These are phyloP conservation scores for Condylostylus longicornis DNA, from an alignment of 1,140 invertebrate species.

Conservation along the genomic window DNA sequence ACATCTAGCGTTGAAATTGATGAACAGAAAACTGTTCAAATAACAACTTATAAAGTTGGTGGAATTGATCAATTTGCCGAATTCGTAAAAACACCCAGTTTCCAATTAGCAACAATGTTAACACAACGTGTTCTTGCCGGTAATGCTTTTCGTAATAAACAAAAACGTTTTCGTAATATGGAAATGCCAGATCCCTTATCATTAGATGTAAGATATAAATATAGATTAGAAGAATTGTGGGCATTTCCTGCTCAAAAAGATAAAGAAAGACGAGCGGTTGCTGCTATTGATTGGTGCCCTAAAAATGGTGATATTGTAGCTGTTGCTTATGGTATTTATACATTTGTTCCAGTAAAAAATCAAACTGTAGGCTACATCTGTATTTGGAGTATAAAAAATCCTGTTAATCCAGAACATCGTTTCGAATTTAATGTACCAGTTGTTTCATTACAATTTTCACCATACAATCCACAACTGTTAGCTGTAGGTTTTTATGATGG, in stretches of 20 bases:
- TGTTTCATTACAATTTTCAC: constrained; percentile 58
- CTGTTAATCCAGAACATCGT: constrained; percentile 57
- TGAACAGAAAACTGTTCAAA: constrained; percentile 28
- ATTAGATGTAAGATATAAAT: constrained; percentile 44
- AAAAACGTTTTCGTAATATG: constrained; percentile 50
- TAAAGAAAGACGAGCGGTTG: constrained; percentile 33
- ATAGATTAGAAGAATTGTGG: constrained; percentile 48
- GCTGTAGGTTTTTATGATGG: constrained; percentile 70
- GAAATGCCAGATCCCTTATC: constrained; percentile 40
- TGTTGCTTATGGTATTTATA: constrained; percentile 51
- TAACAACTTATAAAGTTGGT: constrained; percentile 26
- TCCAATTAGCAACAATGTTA: constrained; percentile 42
- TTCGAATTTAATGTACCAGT: constrained; percentile 54
- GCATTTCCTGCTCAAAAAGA: constrained; percentile 15
- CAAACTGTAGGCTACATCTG: constrained; percentile 43
- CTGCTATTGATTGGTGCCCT: constrained; percentile 45
- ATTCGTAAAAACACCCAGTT: constrained; percentile 33
- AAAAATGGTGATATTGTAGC: constrained; percentile 48
- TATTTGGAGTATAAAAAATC: constrained; percentile 77
- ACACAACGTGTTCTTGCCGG: constrained; percentile 52
- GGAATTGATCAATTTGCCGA: constrained; percentile 22
- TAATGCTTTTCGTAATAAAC: constrained; percentile 43
- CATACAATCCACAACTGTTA: constrained; percentile 49
- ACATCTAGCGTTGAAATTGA: constrained; percentile 30
- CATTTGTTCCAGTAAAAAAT: constrained; percentile 10